A percentile compares a stretch with the other conserved stretches of the same genome.
phyloP scores from a whole-genome alignment of 2,888 invertebrate species.

The Caenorhabditis panamensis region DNA sequence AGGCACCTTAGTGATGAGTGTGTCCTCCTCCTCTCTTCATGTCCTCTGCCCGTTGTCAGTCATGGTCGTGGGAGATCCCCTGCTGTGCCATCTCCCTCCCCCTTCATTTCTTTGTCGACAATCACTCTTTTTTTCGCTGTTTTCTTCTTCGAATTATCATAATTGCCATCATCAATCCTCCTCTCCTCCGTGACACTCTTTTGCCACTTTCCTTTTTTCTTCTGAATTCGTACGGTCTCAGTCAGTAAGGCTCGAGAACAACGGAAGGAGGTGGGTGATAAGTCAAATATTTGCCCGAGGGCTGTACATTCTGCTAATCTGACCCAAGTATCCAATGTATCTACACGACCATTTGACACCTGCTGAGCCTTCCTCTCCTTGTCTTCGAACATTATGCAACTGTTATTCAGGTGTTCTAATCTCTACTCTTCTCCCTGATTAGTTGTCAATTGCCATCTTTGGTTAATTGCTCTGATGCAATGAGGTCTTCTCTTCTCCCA shows the following conservation, averaged over 20 bases:
- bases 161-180: conserved; percentile 5
- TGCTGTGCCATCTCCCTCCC: conserved; percentile 14
- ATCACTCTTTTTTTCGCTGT: conserved; percentile 8
- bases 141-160: conserved; percentile 30
- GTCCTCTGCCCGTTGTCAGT: conserved; percentile 15
- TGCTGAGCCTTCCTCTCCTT: background rate
- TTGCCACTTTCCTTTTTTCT: background rate
- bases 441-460: background rate
- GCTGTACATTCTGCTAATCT: conserved; percentile 17
- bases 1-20: conserved; percentile 49
- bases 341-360: conserved; percentile 20
- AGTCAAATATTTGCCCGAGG: conserved; percentile 45
- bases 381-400: background rate
- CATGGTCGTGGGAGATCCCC: conserved; percentile 27
- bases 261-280: conserved; percentile 38
- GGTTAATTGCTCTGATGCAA: too few relatives aligned
- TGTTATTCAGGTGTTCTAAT: background rate
- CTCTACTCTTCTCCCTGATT: background rate
- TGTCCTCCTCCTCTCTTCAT: conserved; percentile 25
- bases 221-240: background rate
- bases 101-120: conserved; percentile 6
- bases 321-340: background rate
- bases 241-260: background rate
- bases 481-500: background rate
- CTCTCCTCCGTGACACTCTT: background rate